Evolutionary conservation across 1,140 invertebrate species (phyloP), one percentile per base, ranked within the genome.

Genomic region (Aphelinus atriplicis): DNA sequence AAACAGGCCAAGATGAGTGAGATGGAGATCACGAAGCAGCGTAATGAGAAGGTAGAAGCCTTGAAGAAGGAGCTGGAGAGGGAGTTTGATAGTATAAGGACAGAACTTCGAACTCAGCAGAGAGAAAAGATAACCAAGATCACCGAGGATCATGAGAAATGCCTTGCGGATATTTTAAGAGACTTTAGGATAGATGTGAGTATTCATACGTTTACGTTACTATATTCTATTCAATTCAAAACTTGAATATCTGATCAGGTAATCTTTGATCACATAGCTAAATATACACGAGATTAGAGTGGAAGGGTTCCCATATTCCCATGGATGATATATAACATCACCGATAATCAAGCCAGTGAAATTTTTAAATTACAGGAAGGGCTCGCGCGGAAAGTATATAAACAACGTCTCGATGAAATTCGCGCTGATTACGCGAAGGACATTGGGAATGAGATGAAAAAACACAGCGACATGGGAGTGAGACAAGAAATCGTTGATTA

Each of bases 311-410:
- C 26, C 26, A 26, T 26, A 26, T 26, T 26, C 26, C 26, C 26
- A 26, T 26, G 26, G 26, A 26, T 26, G 26, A 26, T 26, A 26
- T 26, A 26, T 26, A 26, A 26, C 26, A 26, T 26, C 26, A 26
- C 26, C 26, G 26, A 26, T 26, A 26, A 26, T 53, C 51, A 9
- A 6, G 9, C 51, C 4, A 53, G 9, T 53, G 51, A 60, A 60
- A 60, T 60, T n/a, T 7, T 60, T 60, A n/a, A 65, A 71, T 67
- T 69, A 66, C 79, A 92, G 87, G 90, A 91, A 80, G 87, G 86
- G 73, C 82, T 91, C 0, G 81, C 93, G 0, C 87, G 91, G 2
- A 90, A 90, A 9, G 91, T 93, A 70, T 92, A 94, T 80, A 90
- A 91, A 57, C 89, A 90, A 55, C 89, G 91, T 76, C 78, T 94